Evolutionary conservation across 2,113 vertebrate genomes (phyloP).

Genomic region (Diphyllodes magnificus): DNA sequence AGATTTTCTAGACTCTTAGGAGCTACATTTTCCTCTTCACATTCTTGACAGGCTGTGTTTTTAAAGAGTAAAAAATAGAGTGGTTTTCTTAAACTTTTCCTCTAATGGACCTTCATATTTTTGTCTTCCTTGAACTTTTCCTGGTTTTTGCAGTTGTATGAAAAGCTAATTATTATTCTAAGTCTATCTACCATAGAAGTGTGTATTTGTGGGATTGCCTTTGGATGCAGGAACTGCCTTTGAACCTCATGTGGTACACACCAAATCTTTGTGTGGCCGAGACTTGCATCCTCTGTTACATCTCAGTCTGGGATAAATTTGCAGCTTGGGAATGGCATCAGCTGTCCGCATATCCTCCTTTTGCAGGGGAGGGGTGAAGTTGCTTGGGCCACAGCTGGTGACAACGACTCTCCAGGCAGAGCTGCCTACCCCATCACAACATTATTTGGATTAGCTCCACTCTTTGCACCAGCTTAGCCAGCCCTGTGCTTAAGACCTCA

Average conservation of each 20-base stretch:
- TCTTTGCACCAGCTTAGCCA: not conserved
- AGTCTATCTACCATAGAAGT: not conserved
- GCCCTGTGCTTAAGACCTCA: not conserved
- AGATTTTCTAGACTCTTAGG: not conserved
- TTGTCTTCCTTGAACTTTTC: not conserved
- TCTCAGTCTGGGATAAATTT: not conserved
- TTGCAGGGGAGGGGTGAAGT: not conserved
- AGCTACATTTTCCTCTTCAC: not conserved
- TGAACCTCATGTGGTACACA: not conserved
- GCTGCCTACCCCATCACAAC: not conserved
- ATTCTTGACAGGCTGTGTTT: not conserved
- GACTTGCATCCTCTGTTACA: not conserved
- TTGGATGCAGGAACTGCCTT: not conserved
- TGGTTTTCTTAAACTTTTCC: not conserved
- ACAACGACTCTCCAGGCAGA: not conserved
- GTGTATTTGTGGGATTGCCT: not conserved
- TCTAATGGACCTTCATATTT: not conserved
- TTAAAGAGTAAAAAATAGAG: not conserved
- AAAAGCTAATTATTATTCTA: not conserved
- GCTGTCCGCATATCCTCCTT: not conserved
- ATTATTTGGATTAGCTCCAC: not conserved
- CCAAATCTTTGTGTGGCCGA: not conserved
- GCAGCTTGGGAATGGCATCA: not conserved
- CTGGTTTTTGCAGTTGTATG: not conserved
- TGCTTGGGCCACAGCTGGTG: not conserved